phyloP scores from a whole-genome alignment of 1,140 invertebrate genomes.

The Aradophagus sp. region DNA sequence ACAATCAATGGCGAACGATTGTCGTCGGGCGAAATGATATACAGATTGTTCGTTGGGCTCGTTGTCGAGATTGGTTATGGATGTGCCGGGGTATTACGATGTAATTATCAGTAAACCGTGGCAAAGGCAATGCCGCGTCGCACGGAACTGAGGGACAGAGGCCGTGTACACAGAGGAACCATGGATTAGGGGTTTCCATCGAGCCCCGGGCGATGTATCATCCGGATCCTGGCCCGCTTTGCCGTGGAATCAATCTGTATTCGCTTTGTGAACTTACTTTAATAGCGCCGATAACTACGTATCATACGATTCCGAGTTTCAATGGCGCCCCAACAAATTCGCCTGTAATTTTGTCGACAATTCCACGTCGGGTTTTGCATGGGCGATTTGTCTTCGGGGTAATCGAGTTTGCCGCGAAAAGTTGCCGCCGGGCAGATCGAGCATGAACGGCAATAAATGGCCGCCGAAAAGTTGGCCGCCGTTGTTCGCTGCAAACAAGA shows the following conservation, averaged over 20 bases:
- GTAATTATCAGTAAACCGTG: conserved; percentile 38
- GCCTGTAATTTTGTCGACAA: conserved; percentile 18
- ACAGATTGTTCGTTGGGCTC: conserved; percentile 1
- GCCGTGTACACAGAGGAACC: conserved; percentile 21
- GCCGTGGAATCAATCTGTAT: conserved; percentile 42
- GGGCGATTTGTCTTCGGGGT: conserved; percentile 17
- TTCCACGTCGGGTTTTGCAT: conserved; percentile 11
- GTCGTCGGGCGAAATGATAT: background rate
- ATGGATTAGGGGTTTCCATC: conserved; percentile 28
- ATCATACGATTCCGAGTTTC: conserved; percentile 24
- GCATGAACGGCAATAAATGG: conserved; percentile 13
- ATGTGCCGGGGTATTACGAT: conserved; percentile 32
- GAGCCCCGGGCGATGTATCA: conserved; percentile 39
- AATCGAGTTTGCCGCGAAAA: conserved; percentile 9
- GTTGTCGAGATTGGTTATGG: conserved; percentile 16
- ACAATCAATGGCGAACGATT: too few relatives aligned
- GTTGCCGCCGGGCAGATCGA: conserved; percentile 2
- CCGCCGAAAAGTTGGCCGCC: background rate
- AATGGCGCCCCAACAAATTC: conserved; percentile 19
- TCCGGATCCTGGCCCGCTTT: conserved; percentile 30
- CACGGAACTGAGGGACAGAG: conserved; percentile 31
- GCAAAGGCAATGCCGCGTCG: conserved; percentile 17
- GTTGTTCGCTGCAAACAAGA: conserved; percentile 3
- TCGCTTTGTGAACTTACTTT: conserved; percentile 42
- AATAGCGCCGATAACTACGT: conserved; percentile 42